Evolutionary conservation across 2,797 vertebrate species (phyloP).

Genomic region (Rachycentron canadum): DNA sequence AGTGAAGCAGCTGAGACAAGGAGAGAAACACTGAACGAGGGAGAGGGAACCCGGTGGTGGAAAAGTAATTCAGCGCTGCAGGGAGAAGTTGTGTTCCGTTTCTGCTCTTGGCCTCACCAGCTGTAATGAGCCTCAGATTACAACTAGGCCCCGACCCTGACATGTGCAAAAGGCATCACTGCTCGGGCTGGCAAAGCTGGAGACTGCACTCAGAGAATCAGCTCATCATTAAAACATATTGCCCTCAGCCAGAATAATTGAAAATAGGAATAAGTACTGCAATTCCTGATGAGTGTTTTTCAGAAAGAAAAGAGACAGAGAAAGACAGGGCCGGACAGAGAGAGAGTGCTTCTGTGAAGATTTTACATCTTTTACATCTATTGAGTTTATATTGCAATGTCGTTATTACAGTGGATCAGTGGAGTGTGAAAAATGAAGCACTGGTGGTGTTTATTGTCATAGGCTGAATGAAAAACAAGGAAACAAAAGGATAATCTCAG

Average conservation of each 20-base stretch:
- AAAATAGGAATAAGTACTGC: constrained; percentile 79
- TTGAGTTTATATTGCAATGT: constrained; percentile 19
- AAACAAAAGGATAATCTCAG: constrained; percentile 17
- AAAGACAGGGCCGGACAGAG: constrained; percentile 37
- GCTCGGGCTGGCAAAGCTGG: constrained; percentile 75
- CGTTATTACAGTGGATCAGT: constrained; percentile 22
- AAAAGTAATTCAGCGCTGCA: constrained; percentile 85
- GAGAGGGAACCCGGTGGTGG: constrained; percentile 76
- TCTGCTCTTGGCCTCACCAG: constrained; percentile 81
- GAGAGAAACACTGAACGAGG: constrained; percentile 72
- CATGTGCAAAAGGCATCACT: constrained; percentile 86
- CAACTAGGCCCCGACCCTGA: constrained; percentile 83
- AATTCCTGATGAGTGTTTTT: constrained; percentile 72
- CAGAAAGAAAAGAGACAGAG: constrained; percentile 52
- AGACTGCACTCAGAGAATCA: constrained; percentile 80
- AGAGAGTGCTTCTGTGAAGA: constrained; percentile 41
- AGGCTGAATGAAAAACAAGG: constrained; percentile 15
- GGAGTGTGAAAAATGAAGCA: constrained; percentile 11
- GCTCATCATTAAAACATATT: constrained; percentile 89
- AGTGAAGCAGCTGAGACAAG: constrained; percentile 78
- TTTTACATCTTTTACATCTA: constrained; percentile 38
- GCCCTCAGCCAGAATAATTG: constrained; percentile 85
- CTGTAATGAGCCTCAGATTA: constrained; percentile 87
- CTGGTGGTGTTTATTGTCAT: constrained; percentile 4
- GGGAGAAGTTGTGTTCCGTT: constrained; percentile 86